A percentile compares a stretch with the other conserved stretches of the same genome.
Evolutionary conservation across 1,140 invertebrate species (phyloP).

Genomic region (Penaeus japonicus): DNA sequence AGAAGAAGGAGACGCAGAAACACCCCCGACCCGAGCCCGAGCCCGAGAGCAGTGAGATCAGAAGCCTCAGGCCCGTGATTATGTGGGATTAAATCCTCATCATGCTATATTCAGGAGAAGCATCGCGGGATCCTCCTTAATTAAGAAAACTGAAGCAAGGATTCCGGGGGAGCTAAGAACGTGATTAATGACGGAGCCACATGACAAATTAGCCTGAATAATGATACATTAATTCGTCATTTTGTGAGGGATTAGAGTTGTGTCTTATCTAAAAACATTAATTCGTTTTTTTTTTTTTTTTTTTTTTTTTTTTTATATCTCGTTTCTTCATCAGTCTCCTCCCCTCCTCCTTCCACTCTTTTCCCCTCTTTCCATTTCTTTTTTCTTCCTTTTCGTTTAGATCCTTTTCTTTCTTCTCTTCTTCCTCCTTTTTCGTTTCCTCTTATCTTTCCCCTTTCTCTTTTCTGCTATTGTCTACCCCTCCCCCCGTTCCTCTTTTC

Average conservation of each 20-base stretch:
- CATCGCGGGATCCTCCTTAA: conserved; percentile 45
- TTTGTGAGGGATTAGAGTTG: conserved; percentile 26
- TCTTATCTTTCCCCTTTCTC: background rate
- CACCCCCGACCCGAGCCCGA: background rate
- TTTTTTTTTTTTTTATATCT: background rate
- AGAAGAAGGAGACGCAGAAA: conserved; percentile 17
- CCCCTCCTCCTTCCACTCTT: background rate
- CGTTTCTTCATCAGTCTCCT: background rate
- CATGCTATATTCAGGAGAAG: conserved; percentile 51
- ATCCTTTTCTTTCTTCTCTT: background rate
- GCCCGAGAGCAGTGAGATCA: conserved; percentile 30
- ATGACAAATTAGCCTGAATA: conserved; percentile 56
- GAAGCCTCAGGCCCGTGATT: conserved; percentile 26
- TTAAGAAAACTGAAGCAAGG: conserved; percentile 54
- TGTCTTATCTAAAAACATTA: conserved; percentile 53
- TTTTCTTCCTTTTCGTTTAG: background rate
- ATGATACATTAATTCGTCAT: conserved; percentile 55
- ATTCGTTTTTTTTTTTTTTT: conserved; percentile 15
- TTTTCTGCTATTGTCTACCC: background rate
- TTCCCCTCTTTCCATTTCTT: background rate
- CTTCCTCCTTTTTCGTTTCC: background rate
- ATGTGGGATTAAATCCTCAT: conserved; percentile 54
- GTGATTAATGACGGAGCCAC: conserved; percentile 53
- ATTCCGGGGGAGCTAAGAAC: conserved; percentile 42
- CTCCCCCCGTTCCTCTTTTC: too few species aligned